Conservation (phyloP, 2,797 vertebrate species). For the Okamejei kenojei region DNA sequence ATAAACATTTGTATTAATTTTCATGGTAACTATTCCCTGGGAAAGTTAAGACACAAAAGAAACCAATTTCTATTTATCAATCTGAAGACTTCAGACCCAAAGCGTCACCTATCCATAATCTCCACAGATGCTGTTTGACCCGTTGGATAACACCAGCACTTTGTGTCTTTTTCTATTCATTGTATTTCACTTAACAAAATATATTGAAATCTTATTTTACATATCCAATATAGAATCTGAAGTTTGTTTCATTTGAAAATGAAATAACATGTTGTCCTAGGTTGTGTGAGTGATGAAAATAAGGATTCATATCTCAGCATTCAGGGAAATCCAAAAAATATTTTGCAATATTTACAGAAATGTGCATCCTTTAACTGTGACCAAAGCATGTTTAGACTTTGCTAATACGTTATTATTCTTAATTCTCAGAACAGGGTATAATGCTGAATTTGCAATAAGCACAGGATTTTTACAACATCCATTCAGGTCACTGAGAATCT, state of each 20-base stretch:
- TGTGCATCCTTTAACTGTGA: not conserved
- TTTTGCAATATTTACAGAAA: not conserved
- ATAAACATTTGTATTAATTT: not conserved
- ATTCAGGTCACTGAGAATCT: slow-evolving; percentile 25
- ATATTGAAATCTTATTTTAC: not conserved
- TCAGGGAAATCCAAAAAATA: not conserved
- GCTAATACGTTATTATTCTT: not conserved
- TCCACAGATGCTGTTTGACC: too few species aligned
- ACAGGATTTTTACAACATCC: not conserved
- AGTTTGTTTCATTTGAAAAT: not conserved
- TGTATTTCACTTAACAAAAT: not conserved
- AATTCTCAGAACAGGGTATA: not conserved
- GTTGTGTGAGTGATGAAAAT: not conserved
- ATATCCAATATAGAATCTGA: not conserved
- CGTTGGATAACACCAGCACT: too few species aligned
- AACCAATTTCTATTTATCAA: not conserved
- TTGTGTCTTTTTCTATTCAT: not conserved
- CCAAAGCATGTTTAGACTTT: not conserved
- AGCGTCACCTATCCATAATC: too few species aligned
- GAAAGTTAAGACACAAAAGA: not conserved
- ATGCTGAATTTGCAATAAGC: slow-evolving; percentile 10
- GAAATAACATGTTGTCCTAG: not conserved
- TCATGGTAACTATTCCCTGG: not conserved
- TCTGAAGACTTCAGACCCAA: too few species aligned
- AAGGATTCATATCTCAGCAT: not conserved